Evolutionary conservation across 2,113 vertebrate genomes (phyloP), one percentile per base, ranked within the genome.

Genomic region (Odontophorus gujanensis): DNA sequence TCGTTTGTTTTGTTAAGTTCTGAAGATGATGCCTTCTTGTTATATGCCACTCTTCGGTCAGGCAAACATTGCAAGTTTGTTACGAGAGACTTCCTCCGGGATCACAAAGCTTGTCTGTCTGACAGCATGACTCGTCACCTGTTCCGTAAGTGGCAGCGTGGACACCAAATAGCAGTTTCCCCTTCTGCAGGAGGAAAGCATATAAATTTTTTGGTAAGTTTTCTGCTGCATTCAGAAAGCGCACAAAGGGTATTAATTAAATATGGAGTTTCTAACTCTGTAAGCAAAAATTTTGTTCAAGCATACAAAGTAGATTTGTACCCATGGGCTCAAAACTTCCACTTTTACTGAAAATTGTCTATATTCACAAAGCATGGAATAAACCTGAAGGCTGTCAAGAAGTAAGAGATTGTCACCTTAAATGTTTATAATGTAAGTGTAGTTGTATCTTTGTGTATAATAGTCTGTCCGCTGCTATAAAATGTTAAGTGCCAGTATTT

Each of bases 91-190:
- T 98, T 99, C 93, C 98, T 99, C 97, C 98, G 99, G 94, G 99
- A 99, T 96, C 99, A 99, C 97, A 99, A 99, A 95, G 99, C 99
- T 75, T 99, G 98, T 94, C 96, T 99, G 38, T 69, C 97, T 0
- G 98, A 98, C 48, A 94, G 48, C 4, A 66, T 86, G 85, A 98
- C 97, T 0, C 98, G 97, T 34, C 98, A 93, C 8, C 98, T 99
- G 25, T 99, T 99, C 96, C 99, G 99, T 77, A 99, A 99, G 96
- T 99, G 99, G 99, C 99, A 99, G 95, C 98, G 98, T 51, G 99
- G 99, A 30, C 99, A 99, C 95, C 99, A 99, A 89, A 95, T 99
- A 48, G 98, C 92, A 1, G 61, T 98, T 74, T 75, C 9, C 89
- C 26, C 19, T 89, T 90, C 11, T 16, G 86, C 2, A 51, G 83